Base-by-base conservation (phyloP, 1,140 invertebrate genomes). In the Zaprionus camerounensis region DNA sequence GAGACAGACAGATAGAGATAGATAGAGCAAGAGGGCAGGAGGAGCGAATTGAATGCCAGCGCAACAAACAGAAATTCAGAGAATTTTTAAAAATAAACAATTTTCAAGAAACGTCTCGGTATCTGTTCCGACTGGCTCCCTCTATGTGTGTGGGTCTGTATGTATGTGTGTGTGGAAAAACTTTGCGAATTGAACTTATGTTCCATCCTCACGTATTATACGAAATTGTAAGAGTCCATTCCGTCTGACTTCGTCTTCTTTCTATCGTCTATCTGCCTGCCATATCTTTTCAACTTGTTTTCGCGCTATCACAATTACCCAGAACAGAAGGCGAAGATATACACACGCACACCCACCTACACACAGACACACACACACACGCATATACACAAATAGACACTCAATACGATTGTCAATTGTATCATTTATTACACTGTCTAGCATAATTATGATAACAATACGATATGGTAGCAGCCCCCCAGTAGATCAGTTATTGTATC, bases 31-130 rank as follows among this genome's bases (percentile, higher is more conserved):
- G 38, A 20, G 31, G 24, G 55, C 55, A 44, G 44, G 22, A 69
- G 51, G n/a, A 65, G 22, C 57, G 61, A 56, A 46, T 49, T 53
- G 67, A 61, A 69, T 61, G 31, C 46, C 61, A 71, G 41, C 38
- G 38, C 38, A 41, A 41, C 38, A 41, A 41, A 41, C n/a, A 59
- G 46, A 38, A 72, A 78, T 78, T 74, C 71, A 64, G 24, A 17
- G 86, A 88, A 88, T 79, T 86, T 78, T 82, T 90, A 84, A 86
- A 84, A 84, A 85, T 84, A 84, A 86, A 84, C 78, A 86, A 81
- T 78, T 90, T 88, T 77, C 58, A n/a, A 90, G 86, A 88, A 65
- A 84, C 59, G 41, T 49, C 53, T 31, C 15, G 26, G n/a, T 56
- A 58, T 58, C 28, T 58, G 56, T 56, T 56, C 24, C 26, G 26